Evolutionary conservation across 1,140 invertebrate species (phyloP), one percentile per base, ranked within the genome.

Genomic region (Globodera rostochiensis): DNA sequence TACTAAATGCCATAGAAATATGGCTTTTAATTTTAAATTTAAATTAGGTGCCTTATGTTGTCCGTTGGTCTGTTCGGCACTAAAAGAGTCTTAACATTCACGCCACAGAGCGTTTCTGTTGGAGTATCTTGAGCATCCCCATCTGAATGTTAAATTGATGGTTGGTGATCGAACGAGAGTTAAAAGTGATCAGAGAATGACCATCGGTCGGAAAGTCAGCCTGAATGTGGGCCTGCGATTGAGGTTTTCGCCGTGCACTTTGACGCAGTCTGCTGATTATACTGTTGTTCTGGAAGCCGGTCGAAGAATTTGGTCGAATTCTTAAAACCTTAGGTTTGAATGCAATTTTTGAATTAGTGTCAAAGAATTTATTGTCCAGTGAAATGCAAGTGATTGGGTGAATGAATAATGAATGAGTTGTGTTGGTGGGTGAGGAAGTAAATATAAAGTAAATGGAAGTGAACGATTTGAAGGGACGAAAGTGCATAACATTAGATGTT

Each of bases 181-280:
- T 67, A 6, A 11, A 76, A 77, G 69, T 78, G 50, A 57, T 69
- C 46, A 69, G 50, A 13, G 70, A 64, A 13, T n/a, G n/a, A 81
- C 80, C 80, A 36, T 81, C 60, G 57, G 19, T 50, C 7, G 60
- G 15, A 21, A 73, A 45, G 36, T 83, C 60, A 83, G 81, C 49
- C 36, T 69, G 77, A 21, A 80, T 66, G 11, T 76, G 74, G 11
- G 64, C 45, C 36, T 83, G 64, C 8, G 71, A 25, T 11, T 67
- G 47, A 45, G 64, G 71, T 74, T 87, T 87, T 74, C 85, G 66
- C 71, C 82, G 85, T n/a, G 86, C 86, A 64, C 87, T 88, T 79
- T 88, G 87, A 49, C 86, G 69, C 47, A 87, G 57, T 57, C 86
- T 81, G 50, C 75, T 87, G 13, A 87, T 87, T 1, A 87, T 73